Evolutionary conservation across 1,140 invertebrate genomes (phyloP).

Genomic region (Euborellia annulipes): DNA sequence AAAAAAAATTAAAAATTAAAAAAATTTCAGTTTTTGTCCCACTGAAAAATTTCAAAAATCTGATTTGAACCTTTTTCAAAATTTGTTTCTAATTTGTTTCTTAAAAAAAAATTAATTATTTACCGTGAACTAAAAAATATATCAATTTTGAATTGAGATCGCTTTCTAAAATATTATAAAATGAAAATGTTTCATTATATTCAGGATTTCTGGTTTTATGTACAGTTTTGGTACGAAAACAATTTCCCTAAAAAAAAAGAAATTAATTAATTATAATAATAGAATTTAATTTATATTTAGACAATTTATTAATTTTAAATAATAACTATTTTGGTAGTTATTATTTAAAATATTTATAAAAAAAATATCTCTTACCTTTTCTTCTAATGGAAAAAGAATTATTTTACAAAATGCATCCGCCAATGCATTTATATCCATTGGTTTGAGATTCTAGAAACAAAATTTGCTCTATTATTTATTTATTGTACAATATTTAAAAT

Average conservation of each 20-base stretch:
- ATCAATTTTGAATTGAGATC: conserved; percentile 56
- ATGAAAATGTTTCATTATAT: conserved; percentile 83
- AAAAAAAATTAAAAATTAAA: no score
- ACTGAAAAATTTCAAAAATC: neutral
- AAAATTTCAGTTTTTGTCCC: neutral
- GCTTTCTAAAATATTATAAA: conserved; percentile 71
- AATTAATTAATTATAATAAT: conserved; percentile 3
- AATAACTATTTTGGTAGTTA: no score
- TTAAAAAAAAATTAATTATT: conserved; percentile 9
- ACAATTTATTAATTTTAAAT: no score
- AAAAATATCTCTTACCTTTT: conserved; percentile 29
- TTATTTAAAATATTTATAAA: no score
- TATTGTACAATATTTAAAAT: neutral
- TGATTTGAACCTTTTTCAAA: neutral
- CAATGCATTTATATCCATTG: conserved; percentile 80
- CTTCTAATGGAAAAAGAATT: conserved; percentile 60
- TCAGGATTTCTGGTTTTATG: conserved; percentile 86
- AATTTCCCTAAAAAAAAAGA: conserved; percentile 37
- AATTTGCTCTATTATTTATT: neutral
- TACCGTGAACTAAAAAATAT: conserved; percentile 46
- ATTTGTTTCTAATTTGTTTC: neutral
- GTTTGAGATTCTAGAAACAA: conserved; percentile 41
- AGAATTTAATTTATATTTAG: no score
- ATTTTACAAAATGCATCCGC: conserved; percentile 84
- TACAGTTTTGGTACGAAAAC: conserved; percentile 71